Conservation (phyloP, 1,140 invertebrate genomes). For the Panagrolaimus sp. region DNA sequence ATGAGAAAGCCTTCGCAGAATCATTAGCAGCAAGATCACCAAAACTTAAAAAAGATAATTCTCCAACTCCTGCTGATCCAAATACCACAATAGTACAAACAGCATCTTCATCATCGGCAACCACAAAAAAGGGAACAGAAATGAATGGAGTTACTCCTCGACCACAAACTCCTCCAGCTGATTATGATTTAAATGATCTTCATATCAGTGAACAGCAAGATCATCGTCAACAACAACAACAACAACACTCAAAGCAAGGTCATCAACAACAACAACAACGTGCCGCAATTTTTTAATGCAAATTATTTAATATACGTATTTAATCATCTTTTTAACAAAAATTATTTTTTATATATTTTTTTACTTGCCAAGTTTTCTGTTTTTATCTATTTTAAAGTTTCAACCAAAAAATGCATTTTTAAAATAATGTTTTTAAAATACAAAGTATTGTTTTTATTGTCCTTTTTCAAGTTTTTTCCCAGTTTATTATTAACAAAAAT, state of each 20-base stretch:
- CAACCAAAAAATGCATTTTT: no score
- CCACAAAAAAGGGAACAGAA: constrained; percentile 8
- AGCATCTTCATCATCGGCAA: no score
- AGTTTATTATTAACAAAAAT: no score
- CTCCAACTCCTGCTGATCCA: constrained; percentile 14
- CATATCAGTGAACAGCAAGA: constrained; percentile 13
- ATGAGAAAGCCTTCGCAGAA: constrained; percentile 48
- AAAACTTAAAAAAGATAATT: constrained; percentile 21
- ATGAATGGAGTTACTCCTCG: constrained; percentile 19
- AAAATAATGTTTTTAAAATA: no score
- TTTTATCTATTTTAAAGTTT: neutral
- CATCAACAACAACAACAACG: no score
- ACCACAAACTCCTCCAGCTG: constrained; percentile 52
- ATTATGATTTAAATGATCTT: constrained; percentile 39
- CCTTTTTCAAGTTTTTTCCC: no score
- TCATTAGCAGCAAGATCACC: constrained; percentile 20
- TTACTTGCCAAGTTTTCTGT: neutral
- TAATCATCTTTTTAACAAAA: neutral
- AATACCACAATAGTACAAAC: neutral
- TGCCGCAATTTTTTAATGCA: constrained; percentile 2
- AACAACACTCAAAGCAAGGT: constrained; percentile 5
- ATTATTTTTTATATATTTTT: neutral
- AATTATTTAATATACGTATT: neutral
- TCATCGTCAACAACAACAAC: neutral
- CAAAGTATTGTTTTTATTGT: no score